Evolutionary conservation across 2,888 invertebrate genomes (phyloP), one percentile per base, ranked within the genome.

Genomic region (Sturmia bella): DNA sequence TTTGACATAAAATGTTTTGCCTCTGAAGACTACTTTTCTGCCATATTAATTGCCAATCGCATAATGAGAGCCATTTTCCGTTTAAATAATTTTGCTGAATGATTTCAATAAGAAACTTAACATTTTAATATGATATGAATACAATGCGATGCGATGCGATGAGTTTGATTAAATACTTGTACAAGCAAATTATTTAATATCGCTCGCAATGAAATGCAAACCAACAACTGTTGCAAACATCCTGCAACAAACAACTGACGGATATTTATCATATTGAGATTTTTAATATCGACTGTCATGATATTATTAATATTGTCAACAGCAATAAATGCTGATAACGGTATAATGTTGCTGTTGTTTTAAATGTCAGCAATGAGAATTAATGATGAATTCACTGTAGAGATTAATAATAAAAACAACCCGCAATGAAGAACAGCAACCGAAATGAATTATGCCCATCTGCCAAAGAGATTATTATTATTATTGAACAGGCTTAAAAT

Each of bases 331-430:
- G 64, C 54, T 54, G 59, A 66, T 57, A 78, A 72, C 39, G 61
- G n/a, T 9, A 64, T 17, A 73, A 54, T 52, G 21, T 45, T 61
- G 61, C 39, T 45, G 2, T 54, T 41, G 50, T 32, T 78, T 50
- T 59, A 66, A 43, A 59, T 73, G 66, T 54, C 59, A 73, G 73
- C 59, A 79, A 73, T 73, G 66, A 79, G 66, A 79, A 79, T 79
- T 79, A 79, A 79, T 79, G 72, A 79, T 68, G 66, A 79, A 79
- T 73, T 79, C 59, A 73, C 66, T 43, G 64, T 73, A 45, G 52
- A 52, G 78, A 78, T 78, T 78, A 66, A 78, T 72, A 54, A 52
- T 50, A 57, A 66, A 39, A 17, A 39, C 19, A 19, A 13, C 37
- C 48, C 19, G 57, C 43, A 57, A 19, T 24, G 7, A 48, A 15